Conservation (phyloP, 2,888 invertebrate genomes). For the Pristionchus maxplancki region DNA sequence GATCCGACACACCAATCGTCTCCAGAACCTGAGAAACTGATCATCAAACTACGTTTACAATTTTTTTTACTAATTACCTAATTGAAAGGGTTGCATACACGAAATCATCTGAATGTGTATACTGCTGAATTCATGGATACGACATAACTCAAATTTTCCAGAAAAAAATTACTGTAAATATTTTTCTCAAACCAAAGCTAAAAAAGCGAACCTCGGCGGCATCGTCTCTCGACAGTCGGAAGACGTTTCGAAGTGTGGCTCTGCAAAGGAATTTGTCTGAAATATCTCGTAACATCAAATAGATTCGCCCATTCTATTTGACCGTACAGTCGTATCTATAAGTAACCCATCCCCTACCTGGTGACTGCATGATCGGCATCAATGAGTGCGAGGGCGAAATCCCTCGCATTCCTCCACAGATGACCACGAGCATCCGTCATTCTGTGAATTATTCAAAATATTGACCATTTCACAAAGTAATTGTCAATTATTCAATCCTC, state of each 20-base stretch:
- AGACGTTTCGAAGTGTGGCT: slow-evolving; percentile 10
- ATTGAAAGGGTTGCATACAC: neutral
- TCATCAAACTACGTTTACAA: neutral
- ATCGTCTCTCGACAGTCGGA: slow-evolving; percentile 45
- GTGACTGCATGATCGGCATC: slow-evolving; percentile 40
- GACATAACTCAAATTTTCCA: neutral
- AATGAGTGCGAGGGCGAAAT: slow-evolving; percentile 45
- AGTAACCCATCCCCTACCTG: too few relatives aligned
- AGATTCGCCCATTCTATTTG: too few relatives aligned
- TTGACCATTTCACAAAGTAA: neutral
- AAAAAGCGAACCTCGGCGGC: neutral
- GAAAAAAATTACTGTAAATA: neutral
- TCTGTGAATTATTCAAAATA: neutral
- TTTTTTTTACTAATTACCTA: neutral
- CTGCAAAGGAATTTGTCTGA: too few relatives aligned
- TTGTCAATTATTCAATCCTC: neutral
- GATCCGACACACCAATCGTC: slow-evolving; percentile 30
- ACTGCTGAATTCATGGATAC: neutral
- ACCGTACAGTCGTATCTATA: too few relatives aligned
- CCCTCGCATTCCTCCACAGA: slow-evolving; percentile 50
- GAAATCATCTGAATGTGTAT: too few relatives aligned
- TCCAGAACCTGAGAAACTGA: slow-evolving; percentile 19
- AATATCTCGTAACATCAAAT: too few relatives aligned
- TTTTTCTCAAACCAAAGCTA: neutral
- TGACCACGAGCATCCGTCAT: slow-evolving; percentile 34